Conservation (phyloP, 2,888 invertebrate genomes). For the Pandemis cinnamomeana region DNA sequence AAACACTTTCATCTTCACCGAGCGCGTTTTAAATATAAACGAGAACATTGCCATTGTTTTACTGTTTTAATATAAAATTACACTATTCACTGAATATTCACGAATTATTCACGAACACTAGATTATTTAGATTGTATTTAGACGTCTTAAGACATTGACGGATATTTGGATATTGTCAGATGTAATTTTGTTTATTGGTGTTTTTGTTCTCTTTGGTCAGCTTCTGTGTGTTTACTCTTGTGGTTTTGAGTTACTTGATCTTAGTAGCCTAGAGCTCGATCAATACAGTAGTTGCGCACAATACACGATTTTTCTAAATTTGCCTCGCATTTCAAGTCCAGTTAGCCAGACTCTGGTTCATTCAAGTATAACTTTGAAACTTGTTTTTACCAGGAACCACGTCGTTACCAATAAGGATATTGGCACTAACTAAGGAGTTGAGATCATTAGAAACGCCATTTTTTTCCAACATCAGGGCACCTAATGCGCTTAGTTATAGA, state of each 20-base stretch:
- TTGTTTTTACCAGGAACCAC: too few species aligned
- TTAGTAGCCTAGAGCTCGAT: too few species aligned
- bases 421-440: background rate
- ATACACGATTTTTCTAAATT: too few species aligned
- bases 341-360: too few species aligned
- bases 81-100: background rate
- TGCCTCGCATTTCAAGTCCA: too few species aligned
- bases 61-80: background rate
- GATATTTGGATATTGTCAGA: background rate
- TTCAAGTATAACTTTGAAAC: too few species aligned
- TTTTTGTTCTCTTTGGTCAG: too few species aligned
- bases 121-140: constrained; percentile 5
- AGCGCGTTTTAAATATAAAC: background rate
- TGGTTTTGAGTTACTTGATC: too few species aligned
- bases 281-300: too few species aligned
- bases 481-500: constrained; percentile 26
- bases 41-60: background rate
- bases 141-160: background rate
- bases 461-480: background rate
- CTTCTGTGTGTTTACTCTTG: too few species aligned
- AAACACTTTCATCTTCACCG: background rate
- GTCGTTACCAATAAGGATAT: too few species aligned
- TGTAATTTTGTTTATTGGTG: too few species aligned
- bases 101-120: background rate
- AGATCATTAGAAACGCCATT: background rate